Conservation (phyloP, 1,140 invertebrate species). For the Drosophila pruinosa region DNA sequence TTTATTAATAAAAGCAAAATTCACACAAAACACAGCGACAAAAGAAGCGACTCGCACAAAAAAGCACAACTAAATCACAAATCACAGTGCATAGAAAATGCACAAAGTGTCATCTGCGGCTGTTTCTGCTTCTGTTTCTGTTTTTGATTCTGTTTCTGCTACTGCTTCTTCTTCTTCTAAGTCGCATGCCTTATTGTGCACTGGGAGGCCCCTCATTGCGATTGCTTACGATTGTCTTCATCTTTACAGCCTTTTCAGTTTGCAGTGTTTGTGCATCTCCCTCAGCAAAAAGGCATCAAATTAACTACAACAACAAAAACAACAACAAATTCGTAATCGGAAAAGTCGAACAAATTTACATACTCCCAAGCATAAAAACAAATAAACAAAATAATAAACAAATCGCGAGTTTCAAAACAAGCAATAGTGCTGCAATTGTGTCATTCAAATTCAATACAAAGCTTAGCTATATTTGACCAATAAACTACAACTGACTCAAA, state of each 20-base stretch:
- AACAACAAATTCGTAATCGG: constrained; percentile 61
- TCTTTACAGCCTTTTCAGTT: constrained; percentile 29
- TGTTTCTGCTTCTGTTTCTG: background rate
- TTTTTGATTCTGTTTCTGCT: constrained; percentile 6
- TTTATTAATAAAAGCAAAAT: constrained; percentile 81
- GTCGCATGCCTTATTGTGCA: constrained; percentile 14
- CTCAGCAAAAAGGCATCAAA: constrained; percentile 11
- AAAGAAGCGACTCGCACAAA: constrained; percentile 24
- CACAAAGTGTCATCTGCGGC: constrained; percentile 16
- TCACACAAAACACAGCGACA: constrained; percentile 37
- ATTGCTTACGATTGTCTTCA: constrained; percentile 35
- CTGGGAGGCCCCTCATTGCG: constrained; percentile 32
- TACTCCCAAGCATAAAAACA: constrained; percentile 1
- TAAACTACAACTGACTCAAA: background rate
- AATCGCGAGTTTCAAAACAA: constrained; percentile 4
- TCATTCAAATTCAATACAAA: background rate
- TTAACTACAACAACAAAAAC: constrained; percentile 41
- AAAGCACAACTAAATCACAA: constrained; percentile 31
- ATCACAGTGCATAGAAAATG: constrained; percentile 36
- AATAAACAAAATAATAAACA: constrained; percentile 26
- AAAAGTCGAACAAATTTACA: constrained; percentile 21
- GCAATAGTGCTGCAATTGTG: constrained; percentile 10
- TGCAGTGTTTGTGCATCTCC: constrained; percentile 43
- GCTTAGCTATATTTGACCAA: background rate
- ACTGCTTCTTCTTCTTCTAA: background rate